A percentile compares a stretch with the other conserved stretches of the same genome.
Conservation (phyloP, 2,797 vertebrate genomes). For the Loriculus beryllinus region DNA sequence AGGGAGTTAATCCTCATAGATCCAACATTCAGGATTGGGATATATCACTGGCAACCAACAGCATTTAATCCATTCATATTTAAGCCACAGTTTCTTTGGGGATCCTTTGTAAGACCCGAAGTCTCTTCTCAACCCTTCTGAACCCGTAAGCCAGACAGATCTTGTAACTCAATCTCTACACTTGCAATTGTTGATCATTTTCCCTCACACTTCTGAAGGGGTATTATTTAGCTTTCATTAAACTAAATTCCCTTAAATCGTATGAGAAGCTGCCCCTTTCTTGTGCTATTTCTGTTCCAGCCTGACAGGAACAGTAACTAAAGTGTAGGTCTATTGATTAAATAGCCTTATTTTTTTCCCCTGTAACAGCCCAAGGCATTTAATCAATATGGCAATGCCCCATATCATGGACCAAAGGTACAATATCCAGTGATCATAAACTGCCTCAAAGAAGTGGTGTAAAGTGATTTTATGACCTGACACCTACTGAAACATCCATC, state of each 20-base stretch:
- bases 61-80: background rate
- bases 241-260: background rate
- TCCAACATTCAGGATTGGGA: background rate
- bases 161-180: background rate
- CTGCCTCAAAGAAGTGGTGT: background rate
- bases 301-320: constrained; percentile 56
- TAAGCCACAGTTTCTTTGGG: background rate
- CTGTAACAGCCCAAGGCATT: constrained; percentile 42
- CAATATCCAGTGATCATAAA: constrained; percentile 43
- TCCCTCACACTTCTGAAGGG: background rate
- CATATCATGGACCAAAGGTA: constrained; percentile 30
- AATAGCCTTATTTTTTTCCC: constrained; percentile 29
- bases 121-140: background rate
- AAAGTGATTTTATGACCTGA: constrained; percentile 45
- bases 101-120: background rate
- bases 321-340: constrained; percentile 63
- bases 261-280: background rate
- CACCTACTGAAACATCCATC: background rate
- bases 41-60: background rate
- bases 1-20: background rate
- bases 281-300: constrained; percentile 40
- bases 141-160: background rate
- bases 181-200: background rate
- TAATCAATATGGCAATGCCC: constrained; percentile 65
- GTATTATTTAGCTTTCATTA: background rate